Evolutionary conservation across 2,888 invertebrate species (phyloP), one percentile per base, ranked within the genome.

Genomic region (Acrobasis suavella): DNA sequence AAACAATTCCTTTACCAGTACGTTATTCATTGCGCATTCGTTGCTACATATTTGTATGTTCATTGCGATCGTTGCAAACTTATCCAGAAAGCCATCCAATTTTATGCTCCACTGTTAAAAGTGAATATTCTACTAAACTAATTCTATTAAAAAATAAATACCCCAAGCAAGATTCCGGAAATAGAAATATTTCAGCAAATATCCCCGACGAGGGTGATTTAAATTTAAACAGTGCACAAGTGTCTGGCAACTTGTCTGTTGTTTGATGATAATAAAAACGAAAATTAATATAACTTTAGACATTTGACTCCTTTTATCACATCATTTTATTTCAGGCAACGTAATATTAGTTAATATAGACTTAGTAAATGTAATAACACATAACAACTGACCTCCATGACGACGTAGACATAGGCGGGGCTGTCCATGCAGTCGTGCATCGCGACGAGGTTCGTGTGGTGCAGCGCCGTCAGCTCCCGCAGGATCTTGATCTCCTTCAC

Each of bases 401-500:
- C 98, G 78, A 99, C 95, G 93, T 96, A 98, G 72, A 99, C 99
- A 92, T 98, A 96, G 76, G 96, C 96, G 69, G 96, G 94, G 65
- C 98, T 97, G 93, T 99, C 99, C 94, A 98, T 98, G 92, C 99
- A 99, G 92, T 99, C 98, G 86, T 98, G 94, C 78, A 99, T 94
- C 39, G 98, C 97, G 62, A 99, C 99, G 70, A 99, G 97, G 94
- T 99, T 99, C 80, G 99, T 98, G 94, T 99, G 99, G 88, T 99
- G 98, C 62, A 99, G 94, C 84, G 97, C 97, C 37, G 99, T 99
- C 80, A 99, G 92, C 92, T 99, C 99, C 94, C 98, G 98, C 62
- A 99, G 94, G 80, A 99, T 99, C 93, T 99, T 99, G 72, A 99
- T 99, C 93, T 99, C 99, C 86, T 99, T 99, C 68, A 97, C 97